These are phyloP conservation scores for Pseudomyrmex dendroicus DNA, from an alignment of 1,140 invertebrate genomes.

Conservation along the genomic window DNA sequence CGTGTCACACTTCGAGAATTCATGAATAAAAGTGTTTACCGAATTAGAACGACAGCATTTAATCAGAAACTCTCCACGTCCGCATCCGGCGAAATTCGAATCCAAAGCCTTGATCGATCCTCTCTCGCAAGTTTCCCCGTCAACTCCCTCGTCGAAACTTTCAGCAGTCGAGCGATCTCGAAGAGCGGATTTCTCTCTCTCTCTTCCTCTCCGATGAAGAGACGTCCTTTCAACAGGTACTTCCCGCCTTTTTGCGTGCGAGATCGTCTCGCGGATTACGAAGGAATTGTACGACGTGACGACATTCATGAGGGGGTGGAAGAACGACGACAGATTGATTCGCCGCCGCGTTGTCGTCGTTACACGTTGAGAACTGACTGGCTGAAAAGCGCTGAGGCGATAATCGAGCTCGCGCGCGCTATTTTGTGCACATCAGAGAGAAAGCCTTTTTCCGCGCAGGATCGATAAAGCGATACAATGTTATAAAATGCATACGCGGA, in stretches of 20 bases:
- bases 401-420: not conserved
- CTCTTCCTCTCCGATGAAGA: conserved; percentile 4
- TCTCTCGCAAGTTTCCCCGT: conserved; percentile 44
- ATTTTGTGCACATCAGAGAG: not conserved
- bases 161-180: not conserved
- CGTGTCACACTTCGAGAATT: not conserved
- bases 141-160: conserved; percentile 52
- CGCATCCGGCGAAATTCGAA: conserved; percentile 23
- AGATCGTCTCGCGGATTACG: conserved; percentile 54
- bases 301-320: not conserved
- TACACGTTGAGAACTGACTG: not conserved
- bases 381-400: not conserved
- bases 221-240: conserved; percentile 60
- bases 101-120: conserved; percentile 23
- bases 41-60: conserved; percentile 42
- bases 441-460: not conserved
- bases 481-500: no score
- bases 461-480: not conserved
- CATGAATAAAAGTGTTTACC: conserved; percentile 41
- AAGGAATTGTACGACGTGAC: conserved; percentile 5
- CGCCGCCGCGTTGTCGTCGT: not conserved
- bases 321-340: not conserved
- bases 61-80: conserved; percentile 35
- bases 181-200: conserved; percentile 4
- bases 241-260: conserved; percentile 34